Conservation (phyloP, 2,113 vertebrate genomes). For the Lutjanus erythropterus region DNA sequence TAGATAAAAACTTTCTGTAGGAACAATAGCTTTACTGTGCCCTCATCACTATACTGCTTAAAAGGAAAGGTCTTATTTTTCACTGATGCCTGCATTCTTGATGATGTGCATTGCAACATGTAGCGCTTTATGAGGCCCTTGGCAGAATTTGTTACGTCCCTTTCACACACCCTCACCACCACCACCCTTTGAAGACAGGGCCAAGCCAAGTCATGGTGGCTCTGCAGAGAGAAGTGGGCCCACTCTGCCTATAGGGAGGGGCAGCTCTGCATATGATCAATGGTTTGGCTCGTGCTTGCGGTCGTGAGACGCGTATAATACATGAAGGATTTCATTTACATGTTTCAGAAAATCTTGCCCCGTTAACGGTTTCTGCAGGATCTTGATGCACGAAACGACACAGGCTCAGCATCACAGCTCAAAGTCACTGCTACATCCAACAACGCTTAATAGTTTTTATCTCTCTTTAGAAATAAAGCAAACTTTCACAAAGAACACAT, state of each 20-base stretch:
- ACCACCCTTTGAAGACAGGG: conserved; percentile 54
- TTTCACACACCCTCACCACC: not conserved
- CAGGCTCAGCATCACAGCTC: not conserved
- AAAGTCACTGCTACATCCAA: not conserved
- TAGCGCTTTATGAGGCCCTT: conserved; percentile 3
- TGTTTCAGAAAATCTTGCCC: conserved; percentile 19
- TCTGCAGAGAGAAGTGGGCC: conserved; percentile 36
- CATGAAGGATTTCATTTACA: conserved; percentile 47
- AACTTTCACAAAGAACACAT: conserved; percentile 8
- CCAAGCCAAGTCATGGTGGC: conserved; percentile 44
- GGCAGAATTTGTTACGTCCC: conserved; percentile 22
- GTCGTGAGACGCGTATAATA: conserved; percentile 42
- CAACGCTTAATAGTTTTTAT: not conserved
- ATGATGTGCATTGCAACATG: conserved; percentile 30
- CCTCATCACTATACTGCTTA: conserved; percentile 4
- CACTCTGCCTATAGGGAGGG: conserved; percentile 21
- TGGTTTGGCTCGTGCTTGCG: conserved; percentile 45
- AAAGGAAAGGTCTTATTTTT: not conserved
- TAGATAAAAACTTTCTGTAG: not conserved
- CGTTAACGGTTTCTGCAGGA: conserved; percentile 5
- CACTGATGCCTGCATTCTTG: conserved; percentile 24
- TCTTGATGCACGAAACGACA: conserved; percentile 15
- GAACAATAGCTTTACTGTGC: conserved; percentile 24
- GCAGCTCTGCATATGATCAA: conserved; percentile 44
- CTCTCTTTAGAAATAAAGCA: not conserved